phyloP scores from a whole-genome alignment of 2,888 invertebrate species.

The Nemotelus nigrinus region DNA sequence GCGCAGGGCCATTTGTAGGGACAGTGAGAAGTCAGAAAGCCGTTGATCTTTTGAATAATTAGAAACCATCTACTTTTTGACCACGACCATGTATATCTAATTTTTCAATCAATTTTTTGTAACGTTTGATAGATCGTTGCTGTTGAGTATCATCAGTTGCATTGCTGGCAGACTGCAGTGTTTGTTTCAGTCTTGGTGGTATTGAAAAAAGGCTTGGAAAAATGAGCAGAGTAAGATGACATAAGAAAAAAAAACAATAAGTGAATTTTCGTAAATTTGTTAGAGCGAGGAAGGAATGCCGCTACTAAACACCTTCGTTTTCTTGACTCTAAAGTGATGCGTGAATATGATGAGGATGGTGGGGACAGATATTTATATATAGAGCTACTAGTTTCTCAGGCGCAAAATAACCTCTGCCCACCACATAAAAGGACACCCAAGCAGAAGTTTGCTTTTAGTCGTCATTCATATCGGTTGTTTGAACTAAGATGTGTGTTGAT shows the following conservation, averaged over 20 bases:
- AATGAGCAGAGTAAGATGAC: conserved; percentile 1
- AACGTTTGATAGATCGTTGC: conserved; percentile 9
- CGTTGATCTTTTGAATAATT: conserved; percentile 43
- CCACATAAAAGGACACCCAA: not conserved
- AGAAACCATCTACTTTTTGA: conserved; percentile 23
- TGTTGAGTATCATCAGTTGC: conserved; percentile 10
- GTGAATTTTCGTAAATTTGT: not conserved
- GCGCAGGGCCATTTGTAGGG: not conserved
- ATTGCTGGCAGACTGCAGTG: conserved; percentile 9
- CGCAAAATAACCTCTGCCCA: not conserved
- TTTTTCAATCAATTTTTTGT: conserved; percentile 39
- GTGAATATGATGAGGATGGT: not conserved
- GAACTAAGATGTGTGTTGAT: too few species aligned
- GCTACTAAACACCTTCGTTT: conserved; percentile 4
- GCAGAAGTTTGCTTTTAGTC: too few species aligned
- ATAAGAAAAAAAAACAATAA: conserved; percentile 24
- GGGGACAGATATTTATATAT: conserved; percentile 42
- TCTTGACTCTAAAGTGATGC: not conserved
- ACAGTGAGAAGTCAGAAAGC: conserved; percentile 37
- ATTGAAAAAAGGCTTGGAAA: not conserved
- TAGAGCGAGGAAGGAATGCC: conserved; percentile 10
- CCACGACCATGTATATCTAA: conserved; percentile 11
- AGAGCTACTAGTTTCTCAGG: not conserved
- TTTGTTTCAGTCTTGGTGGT: conserved; percentile 22
- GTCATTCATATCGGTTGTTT: too few species aligned